Evolutionary conservation across 2,888 invertebrate species (phyloP), one percentile per base, ranked within the genome.

Genomic region (Acanthoscelides obtectus): DNA sequence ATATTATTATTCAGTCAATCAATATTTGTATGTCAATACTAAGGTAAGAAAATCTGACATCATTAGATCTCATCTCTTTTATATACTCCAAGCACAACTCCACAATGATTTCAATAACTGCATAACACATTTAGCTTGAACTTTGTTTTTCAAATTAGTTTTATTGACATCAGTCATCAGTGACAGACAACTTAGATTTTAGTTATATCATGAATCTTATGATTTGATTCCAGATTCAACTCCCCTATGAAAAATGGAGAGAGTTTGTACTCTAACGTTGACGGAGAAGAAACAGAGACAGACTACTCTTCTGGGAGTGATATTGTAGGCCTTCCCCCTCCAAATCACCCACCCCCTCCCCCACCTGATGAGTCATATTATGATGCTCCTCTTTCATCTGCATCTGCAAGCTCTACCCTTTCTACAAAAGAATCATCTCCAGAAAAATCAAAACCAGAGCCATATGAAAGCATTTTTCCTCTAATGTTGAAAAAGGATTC

Each of bases 341-440:
- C 89, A n/a, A 80, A 85, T 25, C 88, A 89, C 79, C 89, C 89
- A 66, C 89, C 89, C 70, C 89, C 89, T n/a, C 88, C 89, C 67
- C 83, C 77, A 20, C 87, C 89, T 27, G 87, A 88, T 76, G 88
- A 89, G 79, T 86, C 86, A 45, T 84, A 88, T 73, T 89, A 89
- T 78, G 89, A 89, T 80, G 87, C 88, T 74, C 84, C 89, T 27
- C 68, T 67, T 0, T 75, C 74, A 17, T 84, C 89, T 27, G 67
- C 65, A 0, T 75, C 74, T 5, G 27, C 77, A 79, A 83, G 73
- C 69, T 82, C 79, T 72, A 85, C 84, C 73, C 85, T 84, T 74
- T 86, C 84, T 21, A 79, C 84, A 20, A 84, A 83, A 71, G 77
- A 76, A 71, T 86, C 86, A 1, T 82, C 79, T 71, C 78, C 81